These are phyloP conservation scores for Phorcus lineatus DNA, from an alignment of 2,888 invertebrate genomes.

Conservation along the genomic window DNA sequence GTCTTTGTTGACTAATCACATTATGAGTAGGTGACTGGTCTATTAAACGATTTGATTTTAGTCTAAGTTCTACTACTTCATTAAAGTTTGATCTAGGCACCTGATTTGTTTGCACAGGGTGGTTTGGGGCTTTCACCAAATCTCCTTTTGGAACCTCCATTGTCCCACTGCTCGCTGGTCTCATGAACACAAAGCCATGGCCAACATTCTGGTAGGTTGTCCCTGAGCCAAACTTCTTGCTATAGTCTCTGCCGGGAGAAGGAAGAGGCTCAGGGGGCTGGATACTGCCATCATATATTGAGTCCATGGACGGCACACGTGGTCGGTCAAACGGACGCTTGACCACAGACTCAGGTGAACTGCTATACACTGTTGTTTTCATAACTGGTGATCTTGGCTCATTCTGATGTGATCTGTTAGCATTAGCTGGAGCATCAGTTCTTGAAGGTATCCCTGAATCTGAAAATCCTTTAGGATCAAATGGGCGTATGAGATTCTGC, in stretches of 20 bases:
- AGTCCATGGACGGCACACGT: slow-evolving; percentile 40
- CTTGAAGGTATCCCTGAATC: slow-evolving; percentile 11
- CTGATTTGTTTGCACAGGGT: neutral
- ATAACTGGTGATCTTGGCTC: slow-evolving; percentile 2
- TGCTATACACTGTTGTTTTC: slow-evolving; percentile 32
- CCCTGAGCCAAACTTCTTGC: neutral
- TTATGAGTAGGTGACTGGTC: slow-evolving; percentile 35
- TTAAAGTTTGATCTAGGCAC: slow-evolving; percentile 29
- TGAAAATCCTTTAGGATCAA: slow-evolving; percentile 24
- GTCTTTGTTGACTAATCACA: slow-evolving; percentile 11
- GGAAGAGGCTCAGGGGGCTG: neutral
- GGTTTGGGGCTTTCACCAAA: slow-evolving; percentile 12
- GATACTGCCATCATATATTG: slow-evolving; percentile 33
- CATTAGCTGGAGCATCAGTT: slow-evolving; percentile 12
- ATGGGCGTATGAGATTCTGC: neutral
- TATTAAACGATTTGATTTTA: slow-evolving; percentile 31
- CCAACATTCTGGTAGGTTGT: slow-evolving; percentile 26
- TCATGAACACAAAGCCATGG: slow-evolving; percentile 24
- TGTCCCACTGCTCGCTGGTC: slow-evolving; percentile 27
- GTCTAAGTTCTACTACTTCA: slow-evolving; percentile 43
- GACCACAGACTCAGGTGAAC: slow-evolving; percentile 39
- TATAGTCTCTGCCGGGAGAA: slow-evolving; percentile 6
- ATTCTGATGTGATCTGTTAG: slow-evolving; percentile 16
- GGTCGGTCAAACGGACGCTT: slow-evolving; percentile 31
- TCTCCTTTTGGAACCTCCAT: slow-evolving; percentile 35